Evolutionary conservation across 2,113 vertebrate species (phyloP).

Genomic region (Paradisaea rubra): DNA sequence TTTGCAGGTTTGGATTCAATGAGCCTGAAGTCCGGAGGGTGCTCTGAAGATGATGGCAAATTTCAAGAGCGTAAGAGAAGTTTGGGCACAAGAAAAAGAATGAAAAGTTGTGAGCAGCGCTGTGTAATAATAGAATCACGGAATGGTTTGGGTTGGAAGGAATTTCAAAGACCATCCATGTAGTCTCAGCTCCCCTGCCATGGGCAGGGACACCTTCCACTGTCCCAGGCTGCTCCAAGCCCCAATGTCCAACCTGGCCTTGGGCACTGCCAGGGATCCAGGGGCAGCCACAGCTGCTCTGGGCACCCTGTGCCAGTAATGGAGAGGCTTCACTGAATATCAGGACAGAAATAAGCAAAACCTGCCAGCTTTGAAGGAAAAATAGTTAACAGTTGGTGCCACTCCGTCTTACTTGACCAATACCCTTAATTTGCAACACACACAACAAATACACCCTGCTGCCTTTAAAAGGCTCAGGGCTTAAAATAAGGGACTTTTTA

Average conservation of each 20-base stretch:
- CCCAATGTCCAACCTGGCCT: not conserved
- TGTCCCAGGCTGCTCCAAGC: not conserved
- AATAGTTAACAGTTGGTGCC: not conserved
- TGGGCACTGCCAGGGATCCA: not conserved
- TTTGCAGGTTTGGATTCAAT: not conserved
- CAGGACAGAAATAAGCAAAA: not conserved
- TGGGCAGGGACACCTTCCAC: not conserved
- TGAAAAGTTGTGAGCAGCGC: not conserved
- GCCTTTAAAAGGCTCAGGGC: not conserved
- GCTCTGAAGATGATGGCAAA: not conserved
- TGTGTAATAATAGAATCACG: not conserved
- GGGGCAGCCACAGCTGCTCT: not conserved
- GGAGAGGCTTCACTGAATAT: not conserved
- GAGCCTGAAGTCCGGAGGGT: not conserved
- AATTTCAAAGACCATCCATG: not conserved
- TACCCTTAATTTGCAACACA: not conserved
- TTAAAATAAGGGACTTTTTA: not conserved
- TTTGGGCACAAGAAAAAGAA: not conserved
- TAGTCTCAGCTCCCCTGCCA: too few relatives aligned
- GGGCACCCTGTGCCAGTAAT: not conserved
- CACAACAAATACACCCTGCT: not conserved
- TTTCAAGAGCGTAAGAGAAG: not conserved
- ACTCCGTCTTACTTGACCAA: not conserved
- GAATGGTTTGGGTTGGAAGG: not conserved
- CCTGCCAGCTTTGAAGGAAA: not conserved